Evolutionary conservation across 64 coral and sea anemone species (phyloP).

Genomic region (Anthopleura sola): DNA sequence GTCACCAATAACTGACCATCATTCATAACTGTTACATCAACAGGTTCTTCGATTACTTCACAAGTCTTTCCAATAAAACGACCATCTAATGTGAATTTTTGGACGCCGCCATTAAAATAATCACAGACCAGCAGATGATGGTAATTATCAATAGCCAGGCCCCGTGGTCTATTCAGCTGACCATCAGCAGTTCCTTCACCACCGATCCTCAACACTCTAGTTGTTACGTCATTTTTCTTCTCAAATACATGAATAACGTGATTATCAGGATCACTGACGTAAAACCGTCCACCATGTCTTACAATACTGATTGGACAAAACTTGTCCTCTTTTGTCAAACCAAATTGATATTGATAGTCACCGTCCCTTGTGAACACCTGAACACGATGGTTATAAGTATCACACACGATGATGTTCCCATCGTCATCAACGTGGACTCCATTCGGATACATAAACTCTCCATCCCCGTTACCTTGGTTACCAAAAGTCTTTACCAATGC

Average conservation of each 20-base stretch:
- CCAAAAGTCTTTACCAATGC: conserved; percentile 18
- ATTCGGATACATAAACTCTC: conserved; percentile 20
- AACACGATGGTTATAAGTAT: conserved; percentile 2
- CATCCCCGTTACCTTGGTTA: background rate
- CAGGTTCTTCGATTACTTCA: background rate
- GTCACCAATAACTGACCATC: background rate
- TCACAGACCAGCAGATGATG: conserved; percentile 28
- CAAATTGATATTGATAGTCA: conserved; percentile 8
- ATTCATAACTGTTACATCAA: background rate
- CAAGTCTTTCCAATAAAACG: conserved; percentile 31
- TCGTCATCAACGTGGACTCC: conserved; percentile 32
- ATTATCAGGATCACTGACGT: background rate
- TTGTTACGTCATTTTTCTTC: background rate
- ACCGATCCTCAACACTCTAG: background rate
- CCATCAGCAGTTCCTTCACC: conserved; percentile 12
- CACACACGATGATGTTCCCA: conserved; percentile 47
- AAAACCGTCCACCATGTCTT: background rate
- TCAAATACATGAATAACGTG: conserved; percentile 4
- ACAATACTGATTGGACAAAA: background rate
- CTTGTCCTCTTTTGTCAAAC: background rate
- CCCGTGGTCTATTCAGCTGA: background rate
- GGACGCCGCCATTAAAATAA: background rate
- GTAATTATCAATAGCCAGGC: conserved; percentile 22
- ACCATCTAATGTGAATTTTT: conserved; percentile 40
- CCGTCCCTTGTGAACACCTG: conserved; percentile 19